Base-by-base conservation (phyloP, 2,888 invertebrate species). In the Macrosiphum euphorbiae region DNA sequence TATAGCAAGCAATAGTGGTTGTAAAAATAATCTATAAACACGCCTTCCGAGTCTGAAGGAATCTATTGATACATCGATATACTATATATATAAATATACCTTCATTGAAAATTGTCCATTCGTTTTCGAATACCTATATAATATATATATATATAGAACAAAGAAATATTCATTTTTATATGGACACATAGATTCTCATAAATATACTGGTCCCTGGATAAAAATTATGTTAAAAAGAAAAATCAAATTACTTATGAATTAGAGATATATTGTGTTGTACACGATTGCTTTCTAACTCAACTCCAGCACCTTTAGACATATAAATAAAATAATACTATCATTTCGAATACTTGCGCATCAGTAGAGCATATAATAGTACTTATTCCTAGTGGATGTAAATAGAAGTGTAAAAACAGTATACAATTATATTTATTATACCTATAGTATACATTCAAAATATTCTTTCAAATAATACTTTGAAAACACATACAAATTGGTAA, bases 361-460 rank as follows among this genome's bases (percentile, higher is more conserved):
- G 86, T 94, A 85, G 94, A 94, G 90, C 94, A 87, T 94, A 86
- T 86, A 94, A 94, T 90, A 61, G 90, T 90, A 90, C 55, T 52
- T 88, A 44, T 92, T 78, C 52, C 44, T n/a, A n/a, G 88, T 78
- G 78, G 92, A 88, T 88, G 55, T 92, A 55, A 88, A 92, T 50
- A 44, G 88, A 67, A 92, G 88, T 92, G 78, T 88, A 92, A 52
- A 88, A 92, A 41, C 67, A 87, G 52, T 88, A 92, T 78, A 3
- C n/a, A 88, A 28, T 50, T 8, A 44, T 78, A n/a, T 88, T 28
- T 52, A 87, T 50, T 88, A 58, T 44, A 92, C 7, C 0, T 28
- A 61, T 61, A 61, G 24, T 61, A 47, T n/a, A 61, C 16, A 61
- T 44, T 61, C 20, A n/a, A 50, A 16, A 86, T 55, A 86, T 55